A percentile compares a stretch with the other conserved stretches of the same genome.
Conservation (phyloP, 2,797 vertebrate species). For the Hypotaenidia philippensis region DNA sequence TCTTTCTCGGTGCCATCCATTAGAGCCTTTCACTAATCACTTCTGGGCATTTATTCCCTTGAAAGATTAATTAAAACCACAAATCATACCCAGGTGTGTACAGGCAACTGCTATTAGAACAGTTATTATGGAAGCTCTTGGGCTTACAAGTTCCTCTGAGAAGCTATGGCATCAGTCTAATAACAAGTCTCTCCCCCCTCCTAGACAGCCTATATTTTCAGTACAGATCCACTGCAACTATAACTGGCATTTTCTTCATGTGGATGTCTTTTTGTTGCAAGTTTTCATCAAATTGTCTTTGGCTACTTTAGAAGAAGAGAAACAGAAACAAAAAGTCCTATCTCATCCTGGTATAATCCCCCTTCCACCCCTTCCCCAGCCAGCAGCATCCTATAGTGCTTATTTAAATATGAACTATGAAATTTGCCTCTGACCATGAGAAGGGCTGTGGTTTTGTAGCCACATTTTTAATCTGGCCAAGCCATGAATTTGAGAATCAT, state of each 20-base stretch:
- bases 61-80: conserved; percentile 34
- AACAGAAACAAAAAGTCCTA: neutral
- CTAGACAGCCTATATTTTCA: neutral
- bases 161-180: neutral
- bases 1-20: neutral
- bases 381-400: neutral
- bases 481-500: neutral
- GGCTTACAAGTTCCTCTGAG: neutral
- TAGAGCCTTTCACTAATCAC: neutral
- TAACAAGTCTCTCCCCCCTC: neutral
- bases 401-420: neutral
- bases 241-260: neutral
- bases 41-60: neutral
- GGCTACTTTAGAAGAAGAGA: neutral
- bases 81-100: neutral
- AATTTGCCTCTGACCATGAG: neutral
- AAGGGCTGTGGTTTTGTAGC: neutral
- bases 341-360: neutral
- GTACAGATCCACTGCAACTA: neutral
- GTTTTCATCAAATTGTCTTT: neutral
- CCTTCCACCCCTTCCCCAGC: accelerated
- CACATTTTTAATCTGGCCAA: neutral
- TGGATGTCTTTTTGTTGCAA: neutral
- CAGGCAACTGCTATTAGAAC: neutral
- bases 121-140: neutral